Percentiles rank a stretch among this genome's conserved stretches.
phyloP scores from a whole-genome alignment of 2,797 vertebrate genomes.

The Malurus leucopterus region DNA sequence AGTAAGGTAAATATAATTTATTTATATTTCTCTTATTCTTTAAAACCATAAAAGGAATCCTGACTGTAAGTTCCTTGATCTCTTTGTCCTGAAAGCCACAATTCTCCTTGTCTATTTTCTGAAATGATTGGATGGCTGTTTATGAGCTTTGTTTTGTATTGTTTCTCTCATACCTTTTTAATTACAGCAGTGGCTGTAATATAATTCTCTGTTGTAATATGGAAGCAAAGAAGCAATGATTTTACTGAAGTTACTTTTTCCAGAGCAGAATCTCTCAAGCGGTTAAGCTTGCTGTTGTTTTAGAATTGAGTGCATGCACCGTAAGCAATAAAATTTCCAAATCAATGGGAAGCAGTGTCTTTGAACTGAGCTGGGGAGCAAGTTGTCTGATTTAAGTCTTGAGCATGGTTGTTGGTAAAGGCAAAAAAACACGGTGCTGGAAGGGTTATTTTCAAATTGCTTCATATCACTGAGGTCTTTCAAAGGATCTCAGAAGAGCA shows the following conservation, averaged over 20 bases:
- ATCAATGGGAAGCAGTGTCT: constrained; percentile 8
- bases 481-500: background rate
- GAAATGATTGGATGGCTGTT: background rate
- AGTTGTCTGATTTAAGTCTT: constrained; percentile 6
- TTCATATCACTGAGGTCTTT: background rate
- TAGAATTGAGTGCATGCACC: background rate
- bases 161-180: background rate
- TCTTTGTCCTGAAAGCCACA: constrained; percentile 26
- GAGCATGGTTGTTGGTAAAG: background rate
- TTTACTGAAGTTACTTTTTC: background rate
- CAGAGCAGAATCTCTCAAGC: background rate
- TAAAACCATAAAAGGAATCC: constrained; percentile 18
- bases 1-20: background rate
- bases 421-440: background rate
- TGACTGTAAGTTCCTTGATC: constrained; percentile 30
- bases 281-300: constrained; percentile 7
- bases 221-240: background rate
- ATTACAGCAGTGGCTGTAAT: background rate
- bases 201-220: background rate
- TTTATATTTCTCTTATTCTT: background rate
- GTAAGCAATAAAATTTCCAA: constrained; percentile 15
- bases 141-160: background rate
- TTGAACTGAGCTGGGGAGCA: background rate
- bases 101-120: constrained; percentile 23
- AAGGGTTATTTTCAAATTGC: constrained; percentile 11